Percentiles rank a stretch among this genome's conserved stretches.
These are phyloP conservation scores for Camptogramma bilineatum DNA, from an alignment of 2,888 invertebrate species.

Conservation along the genomic window DNA sequence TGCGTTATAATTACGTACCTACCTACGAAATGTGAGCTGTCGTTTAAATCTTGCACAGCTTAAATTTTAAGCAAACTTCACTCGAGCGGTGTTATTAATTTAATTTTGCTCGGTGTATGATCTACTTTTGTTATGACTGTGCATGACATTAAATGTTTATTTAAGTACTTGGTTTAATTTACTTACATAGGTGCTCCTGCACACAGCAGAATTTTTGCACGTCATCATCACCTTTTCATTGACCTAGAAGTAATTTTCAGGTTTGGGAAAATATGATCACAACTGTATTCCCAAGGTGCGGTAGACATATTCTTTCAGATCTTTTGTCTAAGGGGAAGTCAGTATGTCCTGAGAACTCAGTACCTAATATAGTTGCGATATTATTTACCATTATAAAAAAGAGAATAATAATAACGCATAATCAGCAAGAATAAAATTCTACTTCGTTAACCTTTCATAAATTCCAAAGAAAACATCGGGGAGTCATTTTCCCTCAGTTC, in stretches of 20 bases:
- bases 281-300: too few relatives aligned
- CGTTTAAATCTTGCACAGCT: constrained; percentile 82
- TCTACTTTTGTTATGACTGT: constrained; percentile 40
- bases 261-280: too few relatives aligned
- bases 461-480: constrained; percentile 30
- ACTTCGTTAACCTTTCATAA: constrained; percentile 14
- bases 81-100: constrained; percentile 72
- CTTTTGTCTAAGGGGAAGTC: too few relatives aligned
- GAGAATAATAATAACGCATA: neutral
- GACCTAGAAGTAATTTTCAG: too few relatives aligned
- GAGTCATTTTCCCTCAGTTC: constrained; percentile 30
- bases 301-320: too few relatives aligned
- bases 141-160: constrained; percentile 12
- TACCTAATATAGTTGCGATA: too few relatives aligned
- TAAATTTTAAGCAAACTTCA: constrained; percentile 78
- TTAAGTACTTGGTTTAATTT: constrained; percentile 4
- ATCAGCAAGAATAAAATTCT: constrained; percentile 7
- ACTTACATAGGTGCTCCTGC: neutral
- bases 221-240: neutral
- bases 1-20: constrained; percentile 77
- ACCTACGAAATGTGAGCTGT: constrained; percentile 77
- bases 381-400: neutral
- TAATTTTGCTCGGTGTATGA: constrained; percentile 65
- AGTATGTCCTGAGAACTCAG: too few relatives aligned
- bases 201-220: neutral